These are phyloP conservation scores for Philotrypesis tridentata DNA, from an alignment of 1,140 invertebrate genomes.

Conservation along the genomic window DNA sequence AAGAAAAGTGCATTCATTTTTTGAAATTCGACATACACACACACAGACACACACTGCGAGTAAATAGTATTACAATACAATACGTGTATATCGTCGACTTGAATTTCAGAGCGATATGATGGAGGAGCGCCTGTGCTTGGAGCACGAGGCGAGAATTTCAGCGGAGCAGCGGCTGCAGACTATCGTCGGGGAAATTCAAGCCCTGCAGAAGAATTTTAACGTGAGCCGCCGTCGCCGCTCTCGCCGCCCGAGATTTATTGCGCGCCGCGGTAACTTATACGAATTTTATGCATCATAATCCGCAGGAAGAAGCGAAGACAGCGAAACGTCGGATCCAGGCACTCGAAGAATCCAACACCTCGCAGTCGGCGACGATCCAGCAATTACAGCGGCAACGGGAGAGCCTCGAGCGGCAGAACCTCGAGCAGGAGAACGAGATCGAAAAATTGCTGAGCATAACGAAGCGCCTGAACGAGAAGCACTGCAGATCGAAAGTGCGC, in stretches of 20 bases:
- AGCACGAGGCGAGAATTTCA: neutral
- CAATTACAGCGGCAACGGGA: constrained; percentile 30
- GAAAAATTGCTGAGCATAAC: constrained; percentile 29
- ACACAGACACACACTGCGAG: no score
- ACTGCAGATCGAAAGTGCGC: constrained; percentile 8
- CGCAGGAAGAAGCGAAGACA: constrained; percentile 5
- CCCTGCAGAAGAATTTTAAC: neutral
- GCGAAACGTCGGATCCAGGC: neutral
- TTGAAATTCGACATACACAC: no score
- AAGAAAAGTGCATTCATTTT: no score
- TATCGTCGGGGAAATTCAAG: neutral
- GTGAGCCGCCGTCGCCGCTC: no score
- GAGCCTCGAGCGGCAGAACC: neutral
- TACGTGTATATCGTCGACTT: neutral
- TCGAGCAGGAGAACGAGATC: constrained; percentile 28
- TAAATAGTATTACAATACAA: neutral
- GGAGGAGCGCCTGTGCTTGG: neutral
- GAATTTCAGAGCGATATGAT: constrained; percentile 16
- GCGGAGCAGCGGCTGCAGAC: neutral
- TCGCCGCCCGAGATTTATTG: neutral
- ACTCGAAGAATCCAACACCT: neutral
- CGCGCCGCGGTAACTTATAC: neutral
- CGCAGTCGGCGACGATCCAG: neutral
- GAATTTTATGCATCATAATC: neutral
- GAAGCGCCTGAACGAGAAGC: constrained; percentile 20